Percentiles rank a stretch among this genome's conserved stretches.
Evolutionary conservation across 2,888 invertebrate species (phyloP).

Genomic region (Crocallis elinguaria): DNA sequence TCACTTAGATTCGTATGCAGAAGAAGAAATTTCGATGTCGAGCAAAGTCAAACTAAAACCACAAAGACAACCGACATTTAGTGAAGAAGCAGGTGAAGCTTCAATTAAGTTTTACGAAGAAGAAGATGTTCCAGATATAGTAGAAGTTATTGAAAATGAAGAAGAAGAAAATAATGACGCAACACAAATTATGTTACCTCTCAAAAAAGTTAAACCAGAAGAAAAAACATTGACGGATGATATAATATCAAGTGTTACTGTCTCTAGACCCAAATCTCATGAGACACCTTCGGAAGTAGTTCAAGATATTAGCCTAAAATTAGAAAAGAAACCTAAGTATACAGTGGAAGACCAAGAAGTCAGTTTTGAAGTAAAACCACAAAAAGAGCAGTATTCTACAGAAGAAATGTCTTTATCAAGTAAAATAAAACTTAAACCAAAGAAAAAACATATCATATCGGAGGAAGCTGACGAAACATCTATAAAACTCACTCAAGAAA

Average conservation of each 20-base stretch:
- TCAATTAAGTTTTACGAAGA: conserved; percentile 87
- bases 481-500: conserved; percentile 86
- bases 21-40: conserved; percentile 94
- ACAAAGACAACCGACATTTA: conserved; percentile 88
- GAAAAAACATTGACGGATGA: conserved; percentile 67
- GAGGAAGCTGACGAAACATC: conserved; percentile 89
- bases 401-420: conserved; percentile 90
- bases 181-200: conserved; percentile 64
- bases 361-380: conserved; percentile 71
- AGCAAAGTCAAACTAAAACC: conserved; percentile 92
- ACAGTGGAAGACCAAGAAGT: conserved; percentile 87
- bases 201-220: conserved; percentile 70
- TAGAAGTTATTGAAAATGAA: conserved; percentile 78
- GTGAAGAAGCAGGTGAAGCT: conserved; percentile 91
- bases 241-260: conserved; percentile 65
- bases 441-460: conserved; percentile 84
- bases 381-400: conserved; percentile 82
- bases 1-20: conserved; percentile 92
- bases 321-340: conserved; percentile 88
- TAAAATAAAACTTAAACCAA: conserved; percentile 88
- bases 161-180: conserved; percentile 73
- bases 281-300: conserved; percentile 79
- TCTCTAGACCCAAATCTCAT: conserved; percentile 60
- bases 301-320: conserved; percentile 87
- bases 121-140: conserved; percentile 65